These are phyloP conservation scores for Erebia aethiops DNA, from an alignment of 2,888 invertebrate genomes.

Conservation along the genomic window DNA sequence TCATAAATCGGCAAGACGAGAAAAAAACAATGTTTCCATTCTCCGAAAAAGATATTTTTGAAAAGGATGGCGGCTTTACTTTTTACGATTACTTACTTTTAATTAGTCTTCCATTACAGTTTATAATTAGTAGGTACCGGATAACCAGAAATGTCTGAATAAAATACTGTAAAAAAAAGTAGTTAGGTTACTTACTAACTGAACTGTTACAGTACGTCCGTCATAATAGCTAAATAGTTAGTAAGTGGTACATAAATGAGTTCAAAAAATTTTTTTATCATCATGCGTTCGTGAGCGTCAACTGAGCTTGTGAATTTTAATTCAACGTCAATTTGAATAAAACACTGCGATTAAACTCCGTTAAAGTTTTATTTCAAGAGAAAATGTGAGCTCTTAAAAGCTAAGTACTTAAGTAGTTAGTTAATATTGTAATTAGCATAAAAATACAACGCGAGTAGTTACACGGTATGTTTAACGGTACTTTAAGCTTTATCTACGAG, in stretches of 20 bases:
- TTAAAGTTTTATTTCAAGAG: constrained; percentile 16
- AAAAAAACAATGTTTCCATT: background rate
- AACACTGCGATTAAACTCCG: constrained; percentile 15
- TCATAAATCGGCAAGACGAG: no score
- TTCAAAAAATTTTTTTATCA: background rate
- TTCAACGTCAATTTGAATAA: constrained; percentile 6
- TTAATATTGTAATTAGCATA: constrained; percentile 22
- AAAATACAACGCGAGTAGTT: constrained; percentile 13
- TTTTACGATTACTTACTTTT: background rate
- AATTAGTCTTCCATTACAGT: background rate
- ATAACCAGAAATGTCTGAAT: background rate
- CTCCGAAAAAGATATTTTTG: background rate
- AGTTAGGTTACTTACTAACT: no score
- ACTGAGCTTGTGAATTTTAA: constrained; percentile 1
- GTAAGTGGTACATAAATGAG: no score
- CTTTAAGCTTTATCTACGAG: constrained; percentile 18
- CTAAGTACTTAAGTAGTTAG: background rate
- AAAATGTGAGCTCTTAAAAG: constrained; percentile 14
- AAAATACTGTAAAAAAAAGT: background rate
- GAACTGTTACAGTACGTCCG: background rate
- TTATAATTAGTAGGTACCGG: background rate
- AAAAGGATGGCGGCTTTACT: background rate
- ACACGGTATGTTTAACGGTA: constrained; percentile 21
- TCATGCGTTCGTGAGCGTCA: background rate
- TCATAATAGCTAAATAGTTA: background rate